A percentile compares a stretch with the other conserved stretches of the same genome.
phyloP scores from a whole-genome alignment of 2,888 invertebrate species.

The Calameuta filiformis region DNA sequence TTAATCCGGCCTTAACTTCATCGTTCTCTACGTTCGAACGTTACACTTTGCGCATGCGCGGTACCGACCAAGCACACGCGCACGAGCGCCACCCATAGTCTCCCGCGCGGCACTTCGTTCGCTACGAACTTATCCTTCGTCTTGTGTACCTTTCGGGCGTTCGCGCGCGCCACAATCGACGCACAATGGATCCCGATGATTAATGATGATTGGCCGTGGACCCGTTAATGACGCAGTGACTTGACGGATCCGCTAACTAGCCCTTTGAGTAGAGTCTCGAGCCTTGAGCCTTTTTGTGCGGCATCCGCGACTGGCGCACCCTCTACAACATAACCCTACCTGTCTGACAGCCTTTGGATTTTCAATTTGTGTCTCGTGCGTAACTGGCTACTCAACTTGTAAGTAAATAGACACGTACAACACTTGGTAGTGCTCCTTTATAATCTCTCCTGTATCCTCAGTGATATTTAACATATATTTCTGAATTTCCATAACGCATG shows the following conservation, averaged over 20 bases:
- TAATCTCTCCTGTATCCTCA: not conserved
- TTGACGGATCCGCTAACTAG: conserved; percentile 61
- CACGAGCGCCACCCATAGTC: not conserved
- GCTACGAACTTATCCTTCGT: not conserved
- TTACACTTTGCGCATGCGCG: not conserved
- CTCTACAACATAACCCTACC: not conserved
- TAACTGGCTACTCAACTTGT: not conserved
- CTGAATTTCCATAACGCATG: conserved; percentile 9
- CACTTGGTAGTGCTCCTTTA: not conserved
- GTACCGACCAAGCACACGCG: not conserved
- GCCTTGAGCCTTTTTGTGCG: not conserved
- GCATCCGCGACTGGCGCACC: not conserved
- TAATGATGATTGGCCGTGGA: conserved; percentile 57
- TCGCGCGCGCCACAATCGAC: conserved; percentile 6
- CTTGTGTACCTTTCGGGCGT: conserved; percentile 10
- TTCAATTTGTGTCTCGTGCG: not conserved
- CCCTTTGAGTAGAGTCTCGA: conserved; percentile 38
- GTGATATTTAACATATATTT: not conserved
- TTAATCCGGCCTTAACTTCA: conserved; percentile 18
- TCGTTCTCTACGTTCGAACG: conserved; percentile 9
- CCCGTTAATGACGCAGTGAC: conserved; percentile 63
- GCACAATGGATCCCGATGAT: conserved; percentile 48
- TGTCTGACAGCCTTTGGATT: not conserved
- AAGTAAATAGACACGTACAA: not conserved
- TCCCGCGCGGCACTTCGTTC: not conserved